phyloP scores from a whole-genome alignment of 2,888 invertebrate genomes.

The Phymatocera aterrima region DNA sequence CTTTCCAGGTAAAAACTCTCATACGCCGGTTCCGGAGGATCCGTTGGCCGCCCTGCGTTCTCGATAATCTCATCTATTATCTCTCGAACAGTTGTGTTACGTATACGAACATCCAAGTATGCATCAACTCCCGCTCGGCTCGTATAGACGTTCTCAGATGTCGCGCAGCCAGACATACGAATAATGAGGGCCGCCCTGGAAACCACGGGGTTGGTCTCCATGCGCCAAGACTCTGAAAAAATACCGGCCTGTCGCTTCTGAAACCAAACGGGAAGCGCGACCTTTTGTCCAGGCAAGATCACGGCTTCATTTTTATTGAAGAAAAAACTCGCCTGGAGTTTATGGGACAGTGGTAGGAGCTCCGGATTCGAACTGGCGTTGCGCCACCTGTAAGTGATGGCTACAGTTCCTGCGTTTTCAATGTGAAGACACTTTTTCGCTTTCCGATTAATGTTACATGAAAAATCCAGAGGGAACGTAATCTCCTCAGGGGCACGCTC shows the following conservation, averaged over 20 bases:
- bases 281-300: constrained; percentile 76
- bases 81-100: constrained; percentile 53
- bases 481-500: constrained; percentile 33
- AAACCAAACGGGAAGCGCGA: constrained; percentile 76
- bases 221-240: constrained; percentile 76
- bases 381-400: constrained; percentile 76
- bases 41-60: background rate
- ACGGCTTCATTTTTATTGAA: constrained; percentile 78
- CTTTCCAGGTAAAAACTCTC: constrained; percentile 56
- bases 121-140: constrained; percentile 50
- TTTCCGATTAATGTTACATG: background rate
- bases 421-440: constrained; percentile 66
- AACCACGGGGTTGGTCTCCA: constrained; percentile 74
- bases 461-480: constrained; percentile 58
- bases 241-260: constrained; percentile 72
- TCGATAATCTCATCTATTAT: constrained; percentile 57
- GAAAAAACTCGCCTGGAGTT: constrained; percentile 75
- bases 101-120: constrained; percentile 54
- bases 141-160: background rate
- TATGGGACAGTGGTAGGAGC: background rate
- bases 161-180: constrained; percentile 56
- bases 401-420: constrained; percentile 76
- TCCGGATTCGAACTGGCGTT: background rate
- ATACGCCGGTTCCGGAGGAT: constrained; percentile 52
- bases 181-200: constrained; percentile 53